A percentile compares a stretch with the other conserved stretches of the same genome.
These are phyloP conservation scores for Procambarus clarkii DNA, from an alignment of 1,140 invertebrate genomes.

Conservation along the genomic window DNA sequence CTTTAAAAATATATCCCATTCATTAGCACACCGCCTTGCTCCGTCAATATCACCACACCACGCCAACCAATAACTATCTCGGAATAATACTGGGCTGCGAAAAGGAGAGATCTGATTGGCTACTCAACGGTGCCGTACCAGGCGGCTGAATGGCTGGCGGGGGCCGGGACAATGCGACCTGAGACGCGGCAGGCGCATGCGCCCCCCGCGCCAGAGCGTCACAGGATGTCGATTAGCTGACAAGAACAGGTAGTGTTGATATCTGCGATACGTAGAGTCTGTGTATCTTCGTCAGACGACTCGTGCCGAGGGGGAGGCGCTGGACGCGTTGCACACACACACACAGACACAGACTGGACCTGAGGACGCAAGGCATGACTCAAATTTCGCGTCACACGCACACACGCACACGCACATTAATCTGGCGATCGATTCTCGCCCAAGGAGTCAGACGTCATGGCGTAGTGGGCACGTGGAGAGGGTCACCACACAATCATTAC, in stretches of 20 bases:
- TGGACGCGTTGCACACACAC: too few species aligned
- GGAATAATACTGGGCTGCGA: slow-evolving; percentile 56
- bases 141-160: slow-evolving; percentile 64
- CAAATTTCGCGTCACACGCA: slow-evolving; percentile 9
- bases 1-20: slow-evolving; percentile 54
- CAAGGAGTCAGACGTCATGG: slow-evolving; percentile 26
- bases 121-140: slow-evolving; percentile 62
- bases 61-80: slow-evolving; percentile 58
- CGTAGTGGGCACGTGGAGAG: too few species aligned
- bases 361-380: too few species aligned
- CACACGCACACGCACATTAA: not conserved
- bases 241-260: slow-evolving; percentile 54
- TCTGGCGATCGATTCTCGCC: slow-evolving; percentile 24
- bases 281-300: not conserved
- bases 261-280: slow-evolving; percentile 18
- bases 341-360: too few species aligned
- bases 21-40: slow-evolving; percentile 47
- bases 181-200: slow-evolving; percentile 28
- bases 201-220: slow-evolving; percentile 20
- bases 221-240: slow-evolving; percentile 63
- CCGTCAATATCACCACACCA: slow-evolving; percentile 47
- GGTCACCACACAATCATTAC: too few species aligned
- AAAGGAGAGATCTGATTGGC: slow-evolving; percentile 70
- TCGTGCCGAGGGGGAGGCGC: not conserved
- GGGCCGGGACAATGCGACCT: slow-evolving; percentile 38